phyloP scores from a whole-genome alignment of 1,140 invertebrate genomes.

The Notospermus geniculatus region DNA sequence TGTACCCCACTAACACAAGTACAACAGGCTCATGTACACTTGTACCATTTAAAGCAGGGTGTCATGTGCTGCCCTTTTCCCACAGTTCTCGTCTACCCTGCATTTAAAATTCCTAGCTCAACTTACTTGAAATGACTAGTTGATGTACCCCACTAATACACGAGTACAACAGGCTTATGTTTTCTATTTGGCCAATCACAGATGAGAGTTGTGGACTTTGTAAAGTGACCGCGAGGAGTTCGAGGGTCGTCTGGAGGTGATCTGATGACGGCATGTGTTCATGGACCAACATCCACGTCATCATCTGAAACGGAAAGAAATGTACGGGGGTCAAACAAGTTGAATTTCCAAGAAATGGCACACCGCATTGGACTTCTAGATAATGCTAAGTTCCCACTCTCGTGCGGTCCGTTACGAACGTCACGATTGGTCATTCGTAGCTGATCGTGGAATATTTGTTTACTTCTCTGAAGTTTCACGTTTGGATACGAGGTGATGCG shows the following conservation, averaged over 20 bases:
- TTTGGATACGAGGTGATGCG: no score
- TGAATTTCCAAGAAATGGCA: no score
- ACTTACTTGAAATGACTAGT: slow-evolving; percentile 59
- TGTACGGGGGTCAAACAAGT: no score
- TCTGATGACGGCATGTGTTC: slow-evolving; percentile 42
- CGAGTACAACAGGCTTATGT: slow-evolving; percentile 51
- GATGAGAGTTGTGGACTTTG: slow-evolving; percentile 44
- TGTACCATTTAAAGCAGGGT: no score
- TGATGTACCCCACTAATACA: slow-evolving; percentile 48
- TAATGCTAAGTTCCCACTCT: no score
- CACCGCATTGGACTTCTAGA: no score
- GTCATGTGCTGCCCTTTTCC: no score
- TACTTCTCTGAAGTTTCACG: no score
- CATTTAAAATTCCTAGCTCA: slow-evolving; percentile 15
- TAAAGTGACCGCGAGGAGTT: slow-evolving; percentile 48
- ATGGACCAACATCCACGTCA: slow-evolving; percentile 48
- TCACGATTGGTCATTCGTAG: no score
- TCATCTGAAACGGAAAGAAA: slow-evolving; percentile 39
- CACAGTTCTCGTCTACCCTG: no score
- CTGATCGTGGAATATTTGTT: no score
- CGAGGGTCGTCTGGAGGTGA: slow-evolving; percentile 46
- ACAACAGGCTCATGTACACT: slow-evolving; percentile 52
- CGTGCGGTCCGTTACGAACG: no score
- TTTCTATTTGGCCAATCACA: slow-evolving; percentile 46
- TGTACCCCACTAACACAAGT: slow-evolving; percentile 49